Evolutionary conservation across 2,888 invertebrate species (phyloP), one percentile per base, ranked within the genome.

Genomic region (Polydrusus cervinus): DNA sequence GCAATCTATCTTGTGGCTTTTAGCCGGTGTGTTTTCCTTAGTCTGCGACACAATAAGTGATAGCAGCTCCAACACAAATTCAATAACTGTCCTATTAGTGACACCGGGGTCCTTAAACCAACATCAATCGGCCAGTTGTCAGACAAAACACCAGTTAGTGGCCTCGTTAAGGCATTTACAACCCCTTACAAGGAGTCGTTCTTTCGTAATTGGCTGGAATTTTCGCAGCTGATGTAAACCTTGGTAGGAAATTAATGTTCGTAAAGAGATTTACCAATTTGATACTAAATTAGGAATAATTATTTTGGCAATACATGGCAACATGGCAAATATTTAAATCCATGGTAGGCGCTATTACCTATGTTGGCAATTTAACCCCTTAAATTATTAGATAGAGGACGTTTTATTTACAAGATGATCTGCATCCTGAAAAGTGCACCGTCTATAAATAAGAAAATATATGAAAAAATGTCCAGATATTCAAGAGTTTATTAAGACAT

Each of bases 41-140:
- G 51, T 47, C 66, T 65, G 67, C 60, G 72, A 67, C 72, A 71
- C 76, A 68, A 81, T 81, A 81, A 83, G 81, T 81, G 83, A 79
- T 78, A 81, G 80, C 77, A 79, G 79, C 78, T 47, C 78, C 79
- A 79, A 81, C 82, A 82, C 82, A 83, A 83, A 83, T 83, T 79
- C 82, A 82, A 82, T 83, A 81, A 80, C 81, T 80, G 83, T 83
- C 83, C 81, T 80, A 83, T 83, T 83, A 83, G 82, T 81, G 80
- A 82, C 82, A 82, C 80, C 81, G 78, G 81, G 80, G 79, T 79
- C 79, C 79, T 80, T 80, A 78, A 82, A 79, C 76, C 78, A 76
- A 79, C 81, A 81, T 83, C 83, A 82, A 82, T 83, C 82, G 82
- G 74, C 76, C 75, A 67, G 69, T 80, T 74, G 76, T 73, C 76